Percentiles rank a stretch among this genome's conserved stretches.
Conservation (phyloP, 2,113 vertebrate species). For the Hyaena hyaena region DNA sequence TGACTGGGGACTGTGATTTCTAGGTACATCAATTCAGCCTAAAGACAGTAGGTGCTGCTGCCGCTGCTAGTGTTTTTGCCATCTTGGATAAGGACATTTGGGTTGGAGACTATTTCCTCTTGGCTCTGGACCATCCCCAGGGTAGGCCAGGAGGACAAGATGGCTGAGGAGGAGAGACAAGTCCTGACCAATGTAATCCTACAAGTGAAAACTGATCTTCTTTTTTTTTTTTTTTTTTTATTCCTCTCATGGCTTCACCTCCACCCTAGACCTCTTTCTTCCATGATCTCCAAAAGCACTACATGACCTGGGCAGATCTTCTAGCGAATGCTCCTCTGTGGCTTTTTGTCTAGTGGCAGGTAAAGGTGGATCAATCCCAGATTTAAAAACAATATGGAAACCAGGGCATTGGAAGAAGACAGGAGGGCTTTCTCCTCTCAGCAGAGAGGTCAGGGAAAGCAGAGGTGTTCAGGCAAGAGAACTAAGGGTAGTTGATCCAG, state of each 20-base stretch:
- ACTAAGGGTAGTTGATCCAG: not conserved
- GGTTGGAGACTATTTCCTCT: not conserved
- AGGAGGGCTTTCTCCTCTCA: not conserved
- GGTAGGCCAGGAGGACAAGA: not conserved
- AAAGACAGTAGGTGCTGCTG: not conserved
- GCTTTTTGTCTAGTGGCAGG: not conserved
- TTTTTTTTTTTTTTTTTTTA: not conserved
- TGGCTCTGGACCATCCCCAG: not conserved
- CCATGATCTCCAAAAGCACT: not conserved
- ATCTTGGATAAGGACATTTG: not conserved
- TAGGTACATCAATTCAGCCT: not conserved
- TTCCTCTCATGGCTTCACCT: not conserved
- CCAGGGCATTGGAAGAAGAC: not conserved
- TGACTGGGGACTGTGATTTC: not conserved
- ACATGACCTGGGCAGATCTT: not conserved
- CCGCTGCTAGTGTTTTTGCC: not conserved
- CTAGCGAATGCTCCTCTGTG: not conserved
- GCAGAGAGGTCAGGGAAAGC: not conserved
- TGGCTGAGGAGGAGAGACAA: not conserved
- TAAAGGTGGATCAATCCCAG: not conserved
- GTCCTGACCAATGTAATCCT: not conserved
- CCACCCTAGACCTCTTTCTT: not conserved
- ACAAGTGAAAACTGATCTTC: not conserved
- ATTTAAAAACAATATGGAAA: not conserved
- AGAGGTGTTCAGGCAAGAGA: not conserved